Base-by-base conservation (phyloP, 2,113 vertebrate genomes). In the Cottus gobio region DNA sequence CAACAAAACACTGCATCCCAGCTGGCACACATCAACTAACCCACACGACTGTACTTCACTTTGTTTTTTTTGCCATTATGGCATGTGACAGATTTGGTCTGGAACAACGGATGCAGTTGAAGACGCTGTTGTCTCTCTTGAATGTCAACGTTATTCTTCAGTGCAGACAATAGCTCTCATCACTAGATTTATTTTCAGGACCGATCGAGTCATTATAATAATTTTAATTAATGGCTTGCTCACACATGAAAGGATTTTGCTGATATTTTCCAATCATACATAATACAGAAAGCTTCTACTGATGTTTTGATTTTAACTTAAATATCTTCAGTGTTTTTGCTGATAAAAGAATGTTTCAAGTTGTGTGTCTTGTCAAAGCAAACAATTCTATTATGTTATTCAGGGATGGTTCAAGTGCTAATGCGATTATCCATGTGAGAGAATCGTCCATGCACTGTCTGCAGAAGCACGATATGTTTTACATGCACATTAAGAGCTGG, bases 1-100 rank as follows among this genome's bases (percentile, higher is more conserved):
- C 78, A 82, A 71, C 64, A 73, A 87, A 90, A 76, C 80, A 80
- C n/a, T 71, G 39, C 26, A 66, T 56, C 58, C 8, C 86, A 83
- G 85, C 87, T 90, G 85, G 82, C 89, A 63, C 84, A 71, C 74
- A 83, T 83, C 83, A 87, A 81, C 80, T 76, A 86, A 82, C 50
- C 83, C 89, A 76, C 57, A 80, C 66, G 46, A 31, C 62, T 75
- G 24, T 44, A 77, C 77, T 84, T 80, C 69, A 82, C 79, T 85
- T 69, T 67, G 67, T 87, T 81, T 85, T 85, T 85, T 52, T 84
- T 48, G 76, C 57, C 37, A 80, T 85, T 78, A 86, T 88, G 67
- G 52, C 57, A 79, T 79, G 65, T 78, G 89, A 85, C 89, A 88
- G 82, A 79, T 77, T 88, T 84, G 30, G 64, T 87, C 75, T 88